These are phyloP conservation scores for Poeciliopsis prolifica DNA, from an alignment of 2,113 vertebrate species.

Conservation along the genomic window DNA sequence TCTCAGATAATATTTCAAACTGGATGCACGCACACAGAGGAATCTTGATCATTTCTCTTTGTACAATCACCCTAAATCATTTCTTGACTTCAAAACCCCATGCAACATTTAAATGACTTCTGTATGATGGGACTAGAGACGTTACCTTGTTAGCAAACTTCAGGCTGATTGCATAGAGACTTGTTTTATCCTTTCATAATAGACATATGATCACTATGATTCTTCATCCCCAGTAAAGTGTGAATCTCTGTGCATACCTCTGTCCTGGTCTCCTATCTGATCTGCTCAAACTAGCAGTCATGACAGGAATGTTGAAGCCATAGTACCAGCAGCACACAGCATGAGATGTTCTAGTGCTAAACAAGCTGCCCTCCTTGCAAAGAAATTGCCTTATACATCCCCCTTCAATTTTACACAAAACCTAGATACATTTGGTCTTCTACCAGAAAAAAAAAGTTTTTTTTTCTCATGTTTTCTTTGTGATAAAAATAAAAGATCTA, in stretches of 20 bases:
- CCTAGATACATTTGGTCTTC: not conserved
- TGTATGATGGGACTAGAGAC: too few species aligned
- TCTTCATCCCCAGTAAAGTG: not conserved
- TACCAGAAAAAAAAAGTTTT: not conserved
- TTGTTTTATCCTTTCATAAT: not conserved
- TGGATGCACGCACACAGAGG: too few species aligned
- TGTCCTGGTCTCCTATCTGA: not conserved
- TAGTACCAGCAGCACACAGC: not conserved
- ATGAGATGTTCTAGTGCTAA: too few species aligned
- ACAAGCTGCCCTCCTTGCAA: not conserved
- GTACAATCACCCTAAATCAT: too few species aligned
- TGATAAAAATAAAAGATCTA: not conserved
- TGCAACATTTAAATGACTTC: too few species aligned
- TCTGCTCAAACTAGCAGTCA: slow-evolving; percentile 47
- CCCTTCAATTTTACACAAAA: not conserved
- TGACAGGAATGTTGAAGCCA: slow-evolving; percentile 37
- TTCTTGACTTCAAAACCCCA: too few species aligned
- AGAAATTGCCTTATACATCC: not conserved
- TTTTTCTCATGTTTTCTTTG: not conserved
- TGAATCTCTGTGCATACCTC: not conserved
- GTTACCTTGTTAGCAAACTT: not conserved
- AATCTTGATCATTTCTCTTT: too few species aligned
- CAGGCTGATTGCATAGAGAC: not conserved
- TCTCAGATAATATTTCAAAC: too few species aligned
- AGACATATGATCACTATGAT: not conserved